Conservation (phyloP, 2,888 invertebrate genomes). For the Crossocerus cetratus region DNA sequence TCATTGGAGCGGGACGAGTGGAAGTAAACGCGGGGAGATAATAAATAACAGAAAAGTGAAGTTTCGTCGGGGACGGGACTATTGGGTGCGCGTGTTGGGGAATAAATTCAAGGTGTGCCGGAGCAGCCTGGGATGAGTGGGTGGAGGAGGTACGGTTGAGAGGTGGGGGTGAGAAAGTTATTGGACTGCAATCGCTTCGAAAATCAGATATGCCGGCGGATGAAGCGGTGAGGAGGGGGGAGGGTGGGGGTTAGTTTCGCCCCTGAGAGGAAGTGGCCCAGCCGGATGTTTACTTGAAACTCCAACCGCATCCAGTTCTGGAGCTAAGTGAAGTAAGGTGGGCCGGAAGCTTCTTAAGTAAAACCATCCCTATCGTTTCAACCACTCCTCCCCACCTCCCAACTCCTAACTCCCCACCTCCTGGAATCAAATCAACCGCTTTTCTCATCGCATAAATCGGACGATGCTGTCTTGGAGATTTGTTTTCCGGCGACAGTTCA, state of each 20-base stretch:
- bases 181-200: conserved; percentile 58
- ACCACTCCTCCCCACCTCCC: conserved; percentile 17
- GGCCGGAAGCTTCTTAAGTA: conserved; percentile 64
- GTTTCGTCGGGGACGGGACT: conserved; percentile 41
- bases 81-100: conserved; percentile 20
- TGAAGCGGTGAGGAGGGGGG: too few relatives aligned
- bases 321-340: conserved; percentile 62
- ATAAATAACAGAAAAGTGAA: conserved; percentile 35
- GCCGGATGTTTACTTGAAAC: conserved; percentile 65
- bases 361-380: conserved; percentile 53
- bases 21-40: background rate
- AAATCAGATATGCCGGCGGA: conserved; percentile 62
- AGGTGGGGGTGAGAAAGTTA: conserved; percentile 44
- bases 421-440: conserved; percentile 49
- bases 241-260: conserved; percentile 48
- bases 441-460: conserved; percentile 47
- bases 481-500: conserved; percentile 53
- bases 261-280: conserved; percentile 54
- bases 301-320: conserved; percentile 56
- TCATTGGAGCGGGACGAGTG: background rate
- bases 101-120: background rate
- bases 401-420: conserved; percentile 1
- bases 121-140: background rate
- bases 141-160: background rate
- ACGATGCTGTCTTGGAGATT: conserved; percentile 47